Evolutionary conservation across 2,888 invertebrate genomes (phyloP).

Genomic region (Boloria euphrosyne): DNA sequence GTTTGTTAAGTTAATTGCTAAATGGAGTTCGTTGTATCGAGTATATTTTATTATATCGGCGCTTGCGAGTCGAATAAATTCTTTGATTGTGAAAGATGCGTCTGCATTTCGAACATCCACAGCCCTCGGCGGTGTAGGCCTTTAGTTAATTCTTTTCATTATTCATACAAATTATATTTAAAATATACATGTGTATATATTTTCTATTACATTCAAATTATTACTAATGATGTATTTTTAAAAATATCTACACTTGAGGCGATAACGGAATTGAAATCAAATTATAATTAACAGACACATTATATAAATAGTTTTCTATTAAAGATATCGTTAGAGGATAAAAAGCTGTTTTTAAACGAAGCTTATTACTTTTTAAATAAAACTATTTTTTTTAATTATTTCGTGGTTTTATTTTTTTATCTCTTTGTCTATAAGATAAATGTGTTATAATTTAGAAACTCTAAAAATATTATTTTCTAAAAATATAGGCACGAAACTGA

Average conservation of each 20-base stretch:
- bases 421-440: no score
- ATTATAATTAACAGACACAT: constrained; percentile 44
- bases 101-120: constrained; percentile 54
- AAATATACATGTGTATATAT: constrained; percentile 4
- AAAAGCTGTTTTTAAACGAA: no score
- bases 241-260: constrained; percentile 29
- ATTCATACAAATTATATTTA: constrained; percentile 22
- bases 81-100: constrained; percentile 77
- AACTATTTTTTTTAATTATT: no score
- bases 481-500: no score
- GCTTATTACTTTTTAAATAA: no score
- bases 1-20: constrained; percentile 83
- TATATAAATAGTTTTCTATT: constrained; percentile 1
- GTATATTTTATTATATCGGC: constrained; percentile 72
- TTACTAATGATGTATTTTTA: constrained; percentile 8
- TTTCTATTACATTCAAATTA: constrained; percentile 24
- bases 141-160: constrained; percentile 32
- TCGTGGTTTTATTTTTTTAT: no score
- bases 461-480: no score
- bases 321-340: neutral
- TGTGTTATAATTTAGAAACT: no score
- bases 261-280: constrained; percentile 48
- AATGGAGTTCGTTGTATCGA: constrained; percentile 77
- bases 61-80: constrained; percentile 62
- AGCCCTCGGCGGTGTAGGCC: constrained; percentile 35